These are phyloP conservation scores for Cephus runcator DNA, from an alignment of 2,888 invertebrate species.

Conservation along the genomic window DNA sequence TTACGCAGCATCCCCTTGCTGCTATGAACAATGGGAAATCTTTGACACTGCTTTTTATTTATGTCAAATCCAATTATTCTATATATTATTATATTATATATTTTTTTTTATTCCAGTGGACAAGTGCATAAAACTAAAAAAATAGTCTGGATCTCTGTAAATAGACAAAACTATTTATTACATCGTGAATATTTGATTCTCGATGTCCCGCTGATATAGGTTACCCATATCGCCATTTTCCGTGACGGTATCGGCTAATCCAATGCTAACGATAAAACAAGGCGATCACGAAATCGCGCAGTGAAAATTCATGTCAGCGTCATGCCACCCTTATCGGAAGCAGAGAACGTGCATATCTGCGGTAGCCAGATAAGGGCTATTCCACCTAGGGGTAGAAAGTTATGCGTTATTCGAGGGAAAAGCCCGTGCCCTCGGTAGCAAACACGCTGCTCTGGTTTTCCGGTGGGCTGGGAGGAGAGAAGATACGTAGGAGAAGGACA, in stretches of 20 bases:
- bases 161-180: not conserved
- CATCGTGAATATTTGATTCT: not conserved
- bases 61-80: not conserved
- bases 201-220: not conserved
- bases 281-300: constrained; percentile 1
- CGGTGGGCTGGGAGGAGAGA: not conserved
- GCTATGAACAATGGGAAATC: not conserved
- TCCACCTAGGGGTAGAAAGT: constrained; percentile 21
- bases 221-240: not conserved
- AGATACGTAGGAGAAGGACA: constrained; percentile 1
- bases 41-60: not conserved
- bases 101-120: not conserved
- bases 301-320: not conserved
- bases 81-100: too few species aligned
- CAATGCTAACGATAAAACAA: not conserved
- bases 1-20: not conserved
- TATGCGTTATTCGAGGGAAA: constrained; percentile 9
- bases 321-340: not conserved
- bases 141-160: not conserved
- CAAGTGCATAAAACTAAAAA: not conserved
- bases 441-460: not conserved
- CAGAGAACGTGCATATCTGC: constrained; percentile 16
- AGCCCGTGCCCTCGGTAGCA: not conserved
- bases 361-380: constrained; percentile 19
- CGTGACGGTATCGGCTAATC: not conserved